These are phyloP conservation scores for Lamprologus speciosus DNA, from an alignment of 2,113 vertebrate species.

Conservation along the genomic window DNA sequence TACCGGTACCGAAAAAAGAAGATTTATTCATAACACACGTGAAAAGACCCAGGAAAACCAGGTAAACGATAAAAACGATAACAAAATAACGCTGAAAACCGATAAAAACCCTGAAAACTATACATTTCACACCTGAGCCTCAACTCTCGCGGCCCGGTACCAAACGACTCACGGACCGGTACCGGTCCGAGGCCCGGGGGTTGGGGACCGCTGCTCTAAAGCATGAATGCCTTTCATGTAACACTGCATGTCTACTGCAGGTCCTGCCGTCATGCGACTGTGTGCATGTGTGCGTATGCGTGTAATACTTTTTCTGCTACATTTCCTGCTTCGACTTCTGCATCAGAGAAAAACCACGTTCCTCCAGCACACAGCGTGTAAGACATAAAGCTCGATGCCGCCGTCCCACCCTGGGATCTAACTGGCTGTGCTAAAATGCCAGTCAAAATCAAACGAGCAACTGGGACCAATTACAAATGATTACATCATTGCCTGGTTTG, in stretches of 20 bases:
- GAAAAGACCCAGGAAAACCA: fast-evolving
- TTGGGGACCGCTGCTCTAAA: not conserved
- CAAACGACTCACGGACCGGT: too few species aligned
- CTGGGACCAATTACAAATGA: slow-evolving; percentile 39
- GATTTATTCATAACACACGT: too few species aligned
- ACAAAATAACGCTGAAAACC: too few species aligned
- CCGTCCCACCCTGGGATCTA: not conserved
- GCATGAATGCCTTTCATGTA: not conserved
- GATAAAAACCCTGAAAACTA: too few species aligned
- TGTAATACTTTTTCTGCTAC: not conserved
- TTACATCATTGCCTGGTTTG: slow-evolving; percentile 46
- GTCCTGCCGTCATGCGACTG: not conserved
- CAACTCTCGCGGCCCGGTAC: too few species aligned
- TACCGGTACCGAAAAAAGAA: fast-evolving
- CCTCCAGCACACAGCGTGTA: not conserved
- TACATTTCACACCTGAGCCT: too few species aligned
- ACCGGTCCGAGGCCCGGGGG: too few species aligned
- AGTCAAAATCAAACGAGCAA: slow-evolving; percentile 24
- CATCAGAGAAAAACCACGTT: not conserved
- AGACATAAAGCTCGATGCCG: not conserved
- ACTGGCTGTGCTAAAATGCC: slow-evolving; percentile 23
- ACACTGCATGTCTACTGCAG: not conserved
- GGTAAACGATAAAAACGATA: fast-evolving
- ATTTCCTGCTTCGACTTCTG: not conserved
- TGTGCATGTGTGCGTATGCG: not conserved